Evolutionary conservation across 1,140 invertebrate genomes (phyloP).

Genomic region (Ips nitidus): DNA sequence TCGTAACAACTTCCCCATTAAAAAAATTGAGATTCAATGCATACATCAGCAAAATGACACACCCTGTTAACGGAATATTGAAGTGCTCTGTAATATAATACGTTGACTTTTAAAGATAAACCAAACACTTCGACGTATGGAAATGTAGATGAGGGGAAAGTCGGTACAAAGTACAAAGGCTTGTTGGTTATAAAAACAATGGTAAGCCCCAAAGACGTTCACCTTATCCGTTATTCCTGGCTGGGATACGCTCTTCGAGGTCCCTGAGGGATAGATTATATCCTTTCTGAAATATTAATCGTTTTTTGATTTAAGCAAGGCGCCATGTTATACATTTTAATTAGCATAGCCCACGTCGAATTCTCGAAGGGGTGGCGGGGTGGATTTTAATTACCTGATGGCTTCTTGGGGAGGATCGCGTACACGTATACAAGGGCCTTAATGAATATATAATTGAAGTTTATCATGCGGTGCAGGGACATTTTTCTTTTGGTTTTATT

Average conservation of each 20-base stretch:
- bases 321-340: constrained; percentile 46
- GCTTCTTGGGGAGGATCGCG: constrained; percentile 12
- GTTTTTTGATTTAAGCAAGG: constrained; percentile 47
- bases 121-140: neutral
- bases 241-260: constrained; percentile 15
- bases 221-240: constrained; percentile 21
- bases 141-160: neutral
- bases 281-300: constrained; percentile 47
- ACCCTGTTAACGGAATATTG: too few relatives aligned
- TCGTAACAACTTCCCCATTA: too few relatives aligned
- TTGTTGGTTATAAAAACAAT: constrained; percentile 26
- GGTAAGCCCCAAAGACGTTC: constrained; percentile 25
- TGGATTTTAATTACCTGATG: constrained; percentile 19
- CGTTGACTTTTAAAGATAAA: too few relatives aligned
- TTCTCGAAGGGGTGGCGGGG: constrained; percentile 8
- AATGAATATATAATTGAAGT: neutral
- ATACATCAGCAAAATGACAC: too few relatives aligned
- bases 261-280: constrained; percentile 43
- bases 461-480: neutral
- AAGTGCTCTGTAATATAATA: too few relatives aligned
- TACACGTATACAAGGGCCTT: constrained; percentile 5
- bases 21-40: too few relatives aligned
- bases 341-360: constrained; percentile 33
- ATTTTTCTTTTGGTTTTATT: neutral
- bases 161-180: neutral